Conservation (phyloP, 2,113 vertebrate genomes). For the Plotosus lineatus region DNA sequence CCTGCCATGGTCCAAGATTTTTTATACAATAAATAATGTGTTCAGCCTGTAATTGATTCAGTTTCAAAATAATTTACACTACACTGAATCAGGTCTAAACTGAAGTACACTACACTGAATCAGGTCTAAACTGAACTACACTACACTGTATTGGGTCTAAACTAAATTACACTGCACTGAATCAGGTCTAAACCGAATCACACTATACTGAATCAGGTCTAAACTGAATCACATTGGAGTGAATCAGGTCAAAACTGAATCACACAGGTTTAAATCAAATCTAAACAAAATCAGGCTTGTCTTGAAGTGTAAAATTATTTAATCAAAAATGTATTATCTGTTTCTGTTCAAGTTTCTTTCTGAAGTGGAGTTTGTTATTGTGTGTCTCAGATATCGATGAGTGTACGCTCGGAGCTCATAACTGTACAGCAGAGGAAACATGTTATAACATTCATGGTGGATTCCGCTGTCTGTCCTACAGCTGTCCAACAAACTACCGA, state of each 20-base stretch:
- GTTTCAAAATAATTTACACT: background rate
- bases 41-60: background rate
- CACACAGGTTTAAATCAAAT: too few species aligned
- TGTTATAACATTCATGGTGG: constrained; percentile 92
- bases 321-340: too few species aligned
- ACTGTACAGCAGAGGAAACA: constrained; percentile 85
- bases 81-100: background rate
- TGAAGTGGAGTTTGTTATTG: background rate
- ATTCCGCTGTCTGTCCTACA: constrained; percentile 84
- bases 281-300: background rate
- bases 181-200: background rate
- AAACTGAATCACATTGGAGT: background rate
- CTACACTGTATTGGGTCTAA: background rate
- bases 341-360: background rate
- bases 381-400: constrained; percentile 85
- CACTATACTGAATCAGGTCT: background rate
- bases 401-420: constrained; percentile 84
- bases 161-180: background rate
- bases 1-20: constrained; percentile 81
- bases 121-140: background rate
- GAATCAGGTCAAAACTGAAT: background rate
- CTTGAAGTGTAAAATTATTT: too few species aligned
- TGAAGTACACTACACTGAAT: background rate
- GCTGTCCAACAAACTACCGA: constrained; percentile 87
- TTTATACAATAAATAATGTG: background rate